These are phyloP conservation scores for Chymomyza fuscimana DNA, from an alignment of 2,888 invertebrate genomes.

Conservation along the genomic window DNA sequence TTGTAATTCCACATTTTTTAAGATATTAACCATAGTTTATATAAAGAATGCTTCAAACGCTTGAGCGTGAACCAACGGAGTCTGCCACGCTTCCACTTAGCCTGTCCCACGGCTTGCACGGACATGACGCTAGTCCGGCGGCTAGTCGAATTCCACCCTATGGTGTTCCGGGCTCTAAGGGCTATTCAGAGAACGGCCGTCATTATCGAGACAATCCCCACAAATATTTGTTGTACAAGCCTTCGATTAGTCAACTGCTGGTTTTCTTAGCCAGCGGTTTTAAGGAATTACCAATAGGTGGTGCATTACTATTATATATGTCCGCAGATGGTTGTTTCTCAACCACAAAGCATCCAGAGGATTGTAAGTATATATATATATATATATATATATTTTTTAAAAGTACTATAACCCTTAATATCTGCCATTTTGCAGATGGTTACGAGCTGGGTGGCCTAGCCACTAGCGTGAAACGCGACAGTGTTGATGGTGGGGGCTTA, in stretches of 20 bases:
- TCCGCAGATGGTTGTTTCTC: constrained; percentile 95
- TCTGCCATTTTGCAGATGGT: constrained; percentile 83
- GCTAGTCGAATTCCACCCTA: constrained; percentile 80
- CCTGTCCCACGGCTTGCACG: constrained; percentile 80
- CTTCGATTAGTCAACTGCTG: constrained; percentile 94
- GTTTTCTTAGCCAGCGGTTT: constrained; percentile 95
- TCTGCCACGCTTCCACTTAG: constrained; percentile 85
- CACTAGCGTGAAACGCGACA: constrained; percentile 92
- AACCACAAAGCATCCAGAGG: constrained; percentile 91
- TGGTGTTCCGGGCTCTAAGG: constrained; percentile 81
- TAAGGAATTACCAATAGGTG: constrained; percentile 94
- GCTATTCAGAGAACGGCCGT: constrained; percentile 87
- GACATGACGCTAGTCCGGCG: constrained; percentile 80
- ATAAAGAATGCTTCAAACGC: constrained; percentile 92
- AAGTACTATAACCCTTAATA: not conserved
- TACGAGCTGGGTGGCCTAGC: constrained; percentile 95
- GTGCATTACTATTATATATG: constrained; percentile 93
- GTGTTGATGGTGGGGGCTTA: constrained; percentile 79
- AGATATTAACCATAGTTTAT: not conserved
- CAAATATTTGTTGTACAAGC: constrained; percentile 97
- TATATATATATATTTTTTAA: no score
- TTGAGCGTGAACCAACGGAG: constrained; percentile 95
- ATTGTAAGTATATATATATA: constrained; percentile 86
- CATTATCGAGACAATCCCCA: constrained; percentile 94
- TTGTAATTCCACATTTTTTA: not conserved